Conservation (phyloP, 2,113 vertebrate genomes). For the Agelaius tricolor region DNA sequence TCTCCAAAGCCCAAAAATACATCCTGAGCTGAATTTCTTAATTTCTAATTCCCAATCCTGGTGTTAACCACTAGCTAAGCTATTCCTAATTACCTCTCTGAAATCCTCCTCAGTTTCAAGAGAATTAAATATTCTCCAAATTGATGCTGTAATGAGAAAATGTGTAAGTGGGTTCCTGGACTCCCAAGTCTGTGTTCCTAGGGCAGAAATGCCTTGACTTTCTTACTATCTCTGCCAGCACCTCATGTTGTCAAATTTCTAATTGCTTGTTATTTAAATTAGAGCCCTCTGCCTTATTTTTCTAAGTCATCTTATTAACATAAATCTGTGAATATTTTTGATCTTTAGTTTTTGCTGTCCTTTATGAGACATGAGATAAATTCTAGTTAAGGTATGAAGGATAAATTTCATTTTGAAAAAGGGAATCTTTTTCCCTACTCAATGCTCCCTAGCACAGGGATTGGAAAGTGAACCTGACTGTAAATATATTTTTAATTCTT, state of each 20-base stretch:
- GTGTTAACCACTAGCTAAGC: background rate
- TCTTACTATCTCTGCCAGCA: background rate
- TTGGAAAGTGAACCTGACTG: background rate
- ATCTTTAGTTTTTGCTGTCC: background rate
- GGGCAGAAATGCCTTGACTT: background rate
- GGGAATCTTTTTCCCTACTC: background rate
- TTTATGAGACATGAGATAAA: background rate
- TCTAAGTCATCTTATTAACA: background rate
- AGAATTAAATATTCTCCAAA: background rate
- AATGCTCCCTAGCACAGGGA: background rate
- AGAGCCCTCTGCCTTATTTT: background rate
- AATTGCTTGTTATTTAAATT: background rate
- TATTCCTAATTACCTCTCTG: background rate
- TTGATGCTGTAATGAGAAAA: background rate
- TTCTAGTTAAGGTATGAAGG: background rate
- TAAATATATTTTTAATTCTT: background rate
- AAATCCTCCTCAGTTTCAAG: slow-evolving; percentile 8
- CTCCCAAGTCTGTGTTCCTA: background rate
- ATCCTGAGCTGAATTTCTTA: background rate
- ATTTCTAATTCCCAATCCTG: background rate
- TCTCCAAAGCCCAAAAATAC: background rate
- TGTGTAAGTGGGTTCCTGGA: background rate
- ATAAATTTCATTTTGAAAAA: background rate
- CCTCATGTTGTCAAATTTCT: background rate
- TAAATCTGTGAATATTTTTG: background rate